These are phyloP conservation scores for Palythoa grandiflora DNA, from an alignment of 92 coral and sea anemone genomes.

Conservation along the genomic window DNA sequence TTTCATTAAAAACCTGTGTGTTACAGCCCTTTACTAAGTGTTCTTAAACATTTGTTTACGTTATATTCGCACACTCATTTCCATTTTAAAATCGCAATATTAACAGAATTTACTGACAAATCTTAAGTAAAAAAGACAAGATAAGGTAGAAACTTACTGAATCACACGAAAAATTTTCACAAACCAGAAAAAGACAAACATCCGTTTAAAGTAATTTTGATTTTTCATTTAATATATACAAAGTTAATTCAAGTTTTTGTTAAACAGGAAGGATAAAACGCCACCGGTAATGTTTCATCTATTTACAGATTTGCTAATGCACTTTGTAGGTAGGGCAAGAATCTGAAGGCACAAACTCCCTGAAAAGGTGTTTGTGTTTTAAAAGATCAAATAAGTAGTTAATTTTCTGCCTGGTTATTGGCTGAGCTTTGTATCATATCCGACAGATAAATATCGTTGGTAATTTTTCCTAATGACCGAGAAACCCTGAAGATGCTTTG, in stretches of 20 bases:
- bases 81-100: not conserved
- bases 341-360: constrained; percentile 34
- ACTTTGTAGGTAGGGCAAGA: constrained; percentile 31
- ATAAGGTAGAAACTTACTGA: not conserved
- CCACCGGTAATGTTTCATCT: constrained; percentile 26
- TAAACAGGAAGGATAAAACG: constrained; percentile 48
- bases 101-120: not conserved
- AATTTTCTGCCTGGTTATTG: constrained; percentile 28
- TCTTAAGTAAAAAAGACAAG: not conserved
- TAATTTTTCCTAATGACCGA: constrained; percentile 39
- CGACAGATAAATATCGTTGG: constrained; percentile 43
- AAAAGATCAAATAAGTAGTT: constrained; percentile 44
- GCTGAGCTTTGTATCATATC: constrained; percentile 38
- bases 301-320: constrained; percentile 45
- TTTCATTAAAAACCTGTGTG: not conserved
- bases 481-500: constrained; percentile 30
- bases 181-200: constrained; percentile 14
- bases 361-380: constrained; percentile 44
- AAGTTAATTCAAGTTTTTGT: constrained; percentile 3
- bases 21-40: not conserved
- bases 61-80: not conserved
- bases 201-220: constrained; percentile 25
- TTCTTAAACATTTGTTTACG: constrained; percentile 5
- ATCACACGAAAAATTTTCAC: not conserved
- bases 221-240: constrained; percentile 17